Conservation (phyloP, 2,797 vertebrate species). For the Cryptoprocta ferox region DNA sequence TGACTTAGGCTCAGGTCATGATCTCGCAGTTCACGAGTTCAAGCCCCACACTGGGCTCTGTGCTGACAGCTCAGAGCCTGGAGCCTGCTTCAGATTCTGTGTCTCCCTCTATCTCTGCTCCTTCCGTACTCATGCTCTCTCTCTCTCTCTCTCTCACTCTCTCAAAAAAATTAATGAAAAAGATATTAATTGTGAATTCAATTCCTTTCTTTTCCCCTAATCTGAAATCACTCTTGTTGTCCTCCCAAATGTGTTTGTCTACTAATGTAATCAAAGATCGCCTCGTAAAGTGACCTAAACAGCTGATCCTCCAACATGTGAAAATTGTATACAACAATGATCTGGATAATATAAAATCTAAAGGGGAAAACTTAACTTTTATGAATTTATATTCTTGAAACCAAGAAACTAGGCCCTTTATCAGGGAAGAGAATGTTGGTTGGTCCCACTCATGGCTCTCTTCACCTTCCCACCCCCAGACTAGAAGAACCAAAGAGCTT, state of each 20-base stretch:
- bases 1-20: too few relatives aligned
- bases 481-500: neutral
- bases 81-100: too few relatives aligned
- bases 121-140: too few relatives aligned
- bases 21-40: too few relatives aligned
- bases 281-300: neutral
- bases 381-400: neutral
- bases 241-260: neutral
- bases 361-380: neutral
- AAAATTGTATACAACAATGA: neutral
- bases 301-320: neutral
- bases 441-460: neutral
- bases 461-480: neutral
- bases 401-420: neutral
- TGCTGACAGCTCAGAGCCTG: too few relatives aligned
- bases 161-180: too few relatives aligned
- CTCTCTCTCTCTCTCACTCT: too few relatives aligned
- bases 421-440: neutral
- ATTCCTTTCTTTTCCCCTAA: slow-evolving; percentile 5
- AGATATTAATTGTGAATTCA: slow-evolving; percentile 32
- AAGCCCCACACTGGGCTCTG: too few relatives aligned
- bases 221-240: neutral
- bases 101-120: too few relatives aligned
- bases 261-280: neutral
- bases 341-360: neutral